Base-by-base conservation (phyloP, 2,888 invertebrate genomes). In the Dyspetes luteomarginatus region DNA sequence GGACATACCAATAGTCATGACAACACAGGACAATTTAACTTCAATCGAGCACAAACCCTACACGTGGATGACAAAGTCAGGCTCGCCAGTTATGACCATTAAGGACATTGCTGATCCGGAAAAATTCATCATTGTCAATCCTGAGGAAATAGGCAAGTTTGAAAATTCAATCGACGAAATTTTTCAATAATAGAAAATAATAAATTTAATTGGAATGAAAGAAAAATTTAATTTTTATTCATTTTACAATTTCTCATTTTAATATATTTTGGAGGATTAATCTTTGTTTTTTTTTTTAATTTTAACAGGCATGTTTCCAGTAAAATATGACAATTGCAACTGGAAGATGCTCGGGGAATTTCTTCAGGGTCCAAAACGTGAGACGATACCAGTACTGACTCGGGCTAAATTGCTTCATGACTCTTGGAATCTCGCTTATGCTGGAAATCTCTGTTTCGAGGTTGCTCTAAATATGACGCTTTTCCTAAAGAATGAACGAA, bases 381-480 rank as follows among this genome's bases (percentile, higher is more conserved):
- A 90, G 64, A 91, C 88, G 12, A 95, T 97, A 76, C 96, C 97
- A 0, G 95, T 95, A 12, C 93, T 95, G 80, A 96, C 96, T 0
- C 93, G 96, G 45, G 96, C 96, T 0, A 96, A 96, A 88, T 92
- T 96, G 0, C 92, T 96, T 0, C 96, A 96, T 85, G 96, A 96
- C 82, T 95, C 96, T 0, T 95, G 96, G 95, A 96, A 96, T 89
- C 91, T 96, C 56, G 96, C 96, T 0, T 96, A 95, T 83, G 96
- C 96, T 30, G 96, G 96, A 0, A 95, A 96, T 85, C 92, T 97
- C 0, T 95, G 95, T 82, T 96, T 96, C 86, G 95, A 94, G 0
- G 95, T 95, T 0, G 97, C 97, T 0, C 93, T 97, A 22, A 95
- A 97, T 86, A 96, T 97, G 96, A 96, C 96, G 0, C 91, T 96